Percentiles rank a stretch among this genome's conserved stretches.
Conservation (phyloP, 1,140 invertebrate genomes). For the Riptortus pedestris region DNA sequence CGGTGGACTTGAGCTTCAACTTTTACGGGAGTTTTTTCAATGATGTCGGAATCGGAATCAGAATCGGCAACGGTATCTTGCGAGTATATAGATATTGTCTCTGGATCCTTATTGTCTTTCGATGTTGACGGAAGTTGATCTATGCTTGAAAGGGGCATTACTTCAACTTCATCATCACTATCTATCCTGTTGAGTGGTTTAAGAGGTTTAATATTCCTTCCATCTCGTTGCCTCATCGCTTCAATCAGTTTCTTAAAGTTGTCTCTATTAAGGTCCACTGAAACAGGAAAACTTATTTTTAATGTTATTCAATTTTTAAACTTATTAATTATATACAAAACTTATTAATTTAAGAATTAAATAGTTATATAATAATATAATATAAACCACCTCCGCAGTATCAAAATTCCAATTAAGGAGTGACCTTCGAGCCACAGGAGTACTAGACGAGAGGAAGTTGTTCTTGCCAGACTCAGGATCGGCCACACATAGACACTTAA, state of each 20-base stretch:
- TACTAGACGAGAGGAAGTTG: no score
- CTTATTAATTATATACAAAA: neutral
- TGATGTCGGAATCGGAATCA: constrained; percentile 18
- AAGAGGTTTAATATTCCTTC: constrained; percentile 23
- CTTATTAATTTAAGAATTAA: no score
- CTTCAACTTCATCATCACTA: constrained; percentile 28
- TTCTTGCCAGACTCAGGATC: no score
- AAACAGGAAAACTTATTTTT: constrained; percentile 30
- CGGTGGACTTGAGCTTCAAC: neutral
- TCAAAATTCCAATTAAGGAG: no score
- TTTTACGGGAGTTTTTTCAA: constrained; percentile 8
- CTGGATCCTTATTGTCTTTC: neutral
- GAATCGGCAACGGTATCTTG: neutral
- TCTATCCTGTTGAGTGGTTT: constrained; percentile 17
- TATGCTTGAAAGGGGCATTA: neutral
- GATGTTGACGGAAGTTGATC: constrained; percentile 6
- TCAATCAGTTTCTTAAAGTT: constrained; percentile 37
- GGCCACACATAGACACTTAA: no score
- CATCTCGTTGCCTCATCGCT: constrained; percentile 33
- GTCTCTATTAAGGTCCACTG: constrained; percentile 37
- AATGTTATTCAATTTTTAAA: neutral
- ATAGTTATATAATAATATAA: neutral
- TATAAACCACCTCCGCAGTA: neutral
- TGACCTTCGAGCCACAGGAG: no score
- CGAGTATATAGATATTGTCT: neutral